Conservation (phyloP, 2,797 vertebrate genomes). For the Liasis olivaceus region DNA sequence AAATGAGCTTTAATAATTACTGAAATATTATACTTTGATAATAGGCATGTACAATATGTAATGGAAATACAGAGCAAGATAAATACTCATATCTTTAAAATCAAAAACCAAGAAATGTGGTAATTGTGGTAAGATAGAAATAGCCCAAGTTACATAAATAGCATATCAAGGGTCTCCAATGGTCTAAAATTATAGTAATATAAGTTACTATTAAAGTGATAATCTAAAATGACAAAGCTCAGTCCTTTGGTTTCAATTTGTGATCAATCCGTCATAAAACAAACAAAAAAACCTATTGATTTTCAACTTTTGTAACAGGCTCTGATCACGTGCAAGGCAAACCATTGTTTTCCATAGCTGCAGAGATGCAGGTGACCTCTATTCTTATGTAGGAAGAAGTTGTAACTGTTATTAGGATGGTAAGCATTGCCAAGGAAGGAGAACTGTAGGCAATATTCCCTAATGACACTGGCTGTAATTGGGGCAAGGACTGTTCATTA, state of each 20-base stretch:
- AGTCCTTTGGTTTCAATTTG: not conserved
- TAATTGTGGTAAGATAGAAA: constrained; percentile 23
- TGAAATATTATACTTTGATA: constrained; percentile 61
- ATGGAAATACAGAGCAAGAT: constrained; percentile 58
- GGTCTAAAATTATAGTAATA: not conserved
- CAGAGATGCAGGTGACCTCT: too few relatives aligned
- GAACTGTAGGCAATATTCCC: too few relatives aligned
- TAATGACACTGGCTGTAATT: too few relatives aligned
- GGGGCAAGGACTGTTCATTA: too few relatives aligned
- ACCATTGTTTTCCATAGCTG: too few relatives aligned
- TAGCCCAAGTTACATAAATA: constrained; percentile 41
- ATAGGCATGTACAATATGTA: constrained; percentile 61
- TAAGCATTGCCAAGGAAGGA: too few relatives aligned
- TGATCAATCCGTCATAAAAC: too few relatives aligned
- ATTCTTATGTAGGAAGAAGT: too few relatives aligned
- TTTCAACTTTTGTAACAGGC: too few relatives aligned
- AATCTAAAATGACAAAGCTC: not conserved
- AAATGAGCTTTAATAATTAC: constrained; percentile 57
- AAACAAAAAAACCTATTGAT: too few relatives aligned
- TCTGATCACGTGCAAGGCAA: too few relatives aligned
- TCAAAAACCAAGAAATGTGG: constrained; percentile 47
- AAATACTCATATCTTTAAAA: constrained; percentile 52
- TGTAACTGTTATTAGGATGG: too few relatives aligned
- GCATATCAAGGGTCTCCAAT: constrained; percentile 12
- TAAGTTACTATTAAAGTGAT: not conserved